phyloP scores from a whole-genome alignment of 2,113 vertebrate species.

The Hippocampus abdominalis region DNA sequence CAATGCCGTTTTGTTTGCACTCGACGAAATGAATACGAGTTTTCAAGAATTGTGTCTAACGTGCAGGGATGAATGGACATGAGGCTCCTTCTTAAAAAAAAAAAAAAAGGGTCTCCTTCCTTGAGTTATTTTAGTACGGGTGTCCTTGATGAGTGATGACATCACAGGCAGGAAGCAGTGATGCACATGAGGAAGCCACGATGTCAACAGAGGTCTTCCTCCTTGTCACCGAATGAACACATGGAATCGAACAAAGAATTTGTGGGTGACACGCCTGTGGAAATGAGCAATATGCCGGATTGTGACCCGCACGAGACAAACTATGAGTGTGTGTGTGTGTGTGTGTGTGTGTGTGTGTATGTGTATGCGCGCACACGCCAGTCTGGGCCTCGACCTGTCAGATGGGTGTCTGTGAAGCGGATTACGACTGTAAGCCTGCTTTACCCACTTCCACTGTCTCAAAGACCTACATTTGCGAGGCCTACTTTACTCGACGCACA shows the following conservation, averaged over 20 bases:
- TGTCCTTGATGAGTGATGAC: constrained; percentile 49
- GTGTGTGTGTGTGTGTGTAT: constrained; percentile 12
- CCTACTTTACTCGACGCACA: constrained; percentile 59
- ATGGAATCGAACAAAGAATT: constrained; percentile 32
- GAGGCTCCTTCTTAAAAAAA: too few species aligned
- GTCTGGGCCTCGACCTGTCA: constrained; percentile 67
- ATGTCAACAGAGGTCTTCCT: constrained; percentile 52
- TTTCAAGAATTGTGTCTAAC: too few species aligned
- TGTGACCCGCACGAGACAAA: constrained; percentile 1
- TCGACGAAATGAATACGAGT: too few species aligned
- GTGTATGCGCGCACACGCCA: not conserved
- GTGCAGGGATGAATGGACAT: too few species aligned
- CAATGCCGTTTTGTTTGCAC: too few species aligned
- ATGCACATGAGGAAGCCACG: constrained; percentile 61
- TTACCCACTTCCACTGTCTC: constrained; percentile 68
- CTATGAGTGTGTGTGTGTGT: constrained; percentile 6
- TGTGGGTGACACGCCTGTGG: constrained; percentile 27
- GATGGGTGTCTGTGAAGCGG: constrained; percentile 76
- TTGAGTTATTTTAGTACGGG: constrained; percentile 53
- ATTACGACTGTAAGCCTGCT: constrained; percentile 76
- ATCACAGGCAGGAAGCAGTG: constrained; percentile 66
- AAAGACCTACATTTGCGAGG: constrained; percentile 74
- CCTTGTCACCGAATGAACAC: constrained; percentile 15
- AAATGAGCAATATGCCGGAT: constrained; percentile 7
- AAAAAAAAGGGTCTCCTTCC: constrained; percentile 6